Base-by-base conservation (phyloP, 2,113 vertebrate genomes). In the Abramis brama region DNA sequence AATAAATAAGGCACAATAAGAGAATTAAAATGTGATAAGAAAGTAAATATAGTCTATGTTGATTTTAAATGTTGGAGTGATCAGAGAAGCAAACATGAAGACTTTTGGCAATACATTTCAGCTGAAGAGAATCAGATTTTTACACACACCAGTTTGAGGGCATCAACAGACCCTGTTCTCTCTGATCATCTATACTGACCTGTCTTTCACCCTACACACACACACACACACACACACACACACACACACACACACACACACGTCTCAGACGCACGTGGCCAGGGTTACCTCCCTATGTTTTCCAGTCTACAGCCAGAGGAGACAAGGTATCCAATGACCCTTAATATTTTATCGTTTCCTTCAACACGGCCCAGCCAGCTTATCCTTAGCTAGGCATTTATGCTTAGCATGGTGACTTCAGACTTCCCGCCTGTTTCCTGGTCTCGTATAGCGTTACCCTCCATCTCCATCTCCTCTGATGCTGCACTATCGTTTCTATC, bases 291-390 rank as follows among this genome's bases (percentile, higher is more conserved):
- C 89, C 88, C 91, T 87, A 25, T 91, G 90, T 91, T 91, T 87
- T 89, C 89, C 89, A 92, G 90, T 91, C 88, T 86, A 87, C 82
- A 90, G 87, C 78, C 82, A 91, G 92, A 86, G 91, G 91, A 93
- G 92, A 91, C 89, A 90, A 86, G 88, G 91, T 93, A 93, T 94
- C 92, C 91, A 88, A 89, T 94, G 93, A 93, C 92, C 91, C 94
- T 96, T 95, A 95, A 94, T 95, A 96, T 96, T 95, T 95, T 89
- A 94, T 95, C 75, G 92, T 96, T 96, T 95, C 95, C 95, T 95
- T 96, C 92, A 92, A 95, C 94, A 94, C 94, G 89, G 91, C 91
- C 86, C 86, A 91, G 94, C 27, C 93, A 89, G 94, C 91, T 92
- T 90, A 88, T 91, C 93, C 95, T 91, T 92, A 92, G 92, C 94